Evolutionary conservation across 2,888 invertebrate species (phyloP).

Genomic region (Tortricodes alternella): DNA sequence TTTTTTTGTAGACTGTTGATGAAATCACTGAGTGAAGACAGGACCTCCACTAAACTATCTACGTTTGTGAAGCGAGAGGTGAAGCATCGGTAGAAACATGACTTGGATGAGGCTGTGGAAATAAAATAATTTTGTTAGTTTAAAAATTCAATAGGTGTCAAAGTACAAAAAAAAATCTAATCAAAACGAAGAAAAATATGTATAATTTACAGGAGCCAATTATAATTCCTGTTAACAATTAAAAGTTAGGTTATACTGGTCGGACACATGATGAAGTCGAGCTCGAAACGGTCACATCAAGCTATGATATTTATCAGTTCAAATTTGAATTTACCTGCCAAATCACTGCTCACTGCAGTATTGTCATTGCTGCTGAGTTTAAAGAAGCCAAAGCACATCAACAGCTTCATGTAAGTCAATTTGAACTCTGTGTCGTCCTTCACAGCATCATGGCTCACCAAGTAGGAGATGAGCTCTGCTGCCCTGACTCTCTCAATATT

Average conservation of each 20-base stretch:
- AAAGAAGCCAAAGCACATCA: constrained; percentile 86
- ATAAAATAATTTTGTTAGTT: too few relatives aligned
- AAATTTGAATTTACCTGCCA: constrained; percentile 76
- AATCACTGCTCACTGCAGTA: constrained; percentile 80
- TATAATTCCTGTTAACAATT: too few relatives aligned
- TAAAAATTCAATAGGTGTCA: constrained; percentile 2
- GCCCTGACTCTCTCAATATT: constrained; percentile 87
- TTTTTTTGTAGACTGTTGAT: constrained; percentile 80
- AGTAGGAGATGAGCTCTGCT: constrained; percentile 75
- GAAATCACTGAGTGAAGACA: constrained; percentile 82
- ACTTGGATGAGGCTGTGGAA: constrained; percentile 82
- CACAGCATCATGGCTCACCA: constrained; percentile 79
- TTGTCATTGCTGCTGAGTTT: constrained; percentile 78
- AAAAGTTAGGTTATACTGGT: too few relatives aligned
- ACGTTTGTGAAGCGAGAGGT: constrained; percentile 86
- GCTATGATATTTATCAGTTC: background rate
- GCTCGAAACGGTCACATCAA: background rate
- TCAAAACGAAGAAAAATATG: constrained; percentile 1
- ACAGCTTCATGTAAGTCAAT: constrained; percentile 84
- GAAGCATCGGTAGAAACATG: constrained; percentile 87
- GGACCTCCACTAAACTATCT: constrained; percentile 82
- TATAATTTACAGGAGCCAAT: too few relatives aligned
- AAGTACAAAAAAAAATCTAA: background rate
- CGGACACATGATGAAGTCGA: too few relatives aligned
- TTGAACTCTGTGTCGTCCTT: constrained; percentile 85